Evolutionary conservation across 2,113 vertebrate species (phyloP).

Genomic region (Ageneiosus marmoratus): DNA sequence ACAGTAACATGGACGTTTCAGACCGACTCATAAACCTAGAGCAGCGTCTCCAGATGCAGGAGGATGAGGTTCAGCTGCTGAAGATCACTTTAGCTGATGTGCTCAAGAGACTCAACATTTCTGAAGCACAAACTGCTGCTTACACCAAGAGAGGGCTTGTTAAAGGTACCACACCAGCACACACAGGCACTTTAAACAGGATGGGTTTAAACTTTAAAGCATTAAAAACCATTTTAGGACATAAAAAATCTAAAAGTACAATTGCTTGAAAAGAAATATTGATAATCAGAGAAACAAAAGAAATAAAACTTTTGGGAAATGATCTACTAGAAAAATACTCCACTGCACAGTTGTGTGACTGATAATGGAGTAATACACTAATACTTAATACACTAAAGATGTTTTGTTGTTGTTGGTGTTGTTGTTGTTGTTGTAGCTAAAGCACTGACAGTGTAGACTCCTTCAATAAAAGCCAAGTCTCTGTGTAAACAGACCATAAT

Average conservation of each 20-base stretch:
- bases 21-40: slow-evolving; percentile 93
- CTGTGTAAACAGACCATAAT: background rate
- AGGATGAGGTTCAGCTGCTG: slow-evolving; percentile 95
- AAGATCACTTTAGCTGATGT: slow-evolving; percentile 93
- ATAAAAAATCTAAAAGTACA: background rate
- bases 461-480: no score
- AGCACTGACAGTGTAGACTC: no score
- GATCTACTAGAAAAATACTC: background rate
- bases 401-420: no score
- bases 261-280: background rate
- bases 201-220: background rate
- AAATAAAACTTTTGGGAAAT: no score
- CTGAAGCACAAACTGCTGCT: slow-evolving; percentile 87
- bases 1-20: slow-evolving; percentile 87
- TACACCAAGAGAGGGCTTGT: slow-evolving; percentile 68
- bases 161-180: slow-evolving; percentile 30
- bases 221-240: background rate
- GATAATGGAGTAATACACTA: background rate
- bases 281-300: no score
- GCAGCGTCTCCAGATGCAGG: slow-evolving; percentile 96
- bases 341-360: background rate
- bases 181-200: background rate
- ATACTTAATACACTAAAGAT: background rate
- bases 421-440: no score
- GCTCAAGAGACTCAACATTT: slow-evolving; percentile 89